Percentiles rank a stretch among this genome's conserved stretches.
Evolutionary conservation across 2,113 vertebrate species (phyloP).

Genomic region (Apus apus): DNA sequence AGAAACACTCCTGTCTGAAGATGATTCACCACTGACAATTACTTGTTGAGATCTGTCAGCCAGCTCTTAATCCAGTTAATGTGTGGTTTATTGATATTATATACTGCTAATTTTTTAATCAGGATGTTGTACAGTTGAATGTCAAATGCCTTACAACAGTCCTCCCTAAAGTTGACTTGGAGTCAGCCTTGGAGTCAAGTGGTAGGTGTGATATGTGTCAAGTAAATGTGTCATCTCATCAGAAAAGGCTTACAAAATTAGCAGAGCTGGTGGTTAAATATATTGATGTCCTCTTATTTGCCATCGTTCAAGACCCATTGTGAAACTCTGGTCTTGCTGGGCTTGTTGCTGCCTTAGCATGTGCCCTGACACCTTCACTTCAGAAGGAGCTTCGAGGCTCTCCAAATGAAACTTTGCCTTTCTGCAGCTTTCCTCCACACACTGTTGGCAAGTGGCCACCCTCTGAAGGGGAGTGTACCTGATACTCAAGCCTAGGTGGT

Average conservation of each 20-base stretch:
- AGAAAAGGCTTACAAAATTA: background rate
- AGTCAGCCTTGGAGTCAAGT: slow-evolving; percentile 23
- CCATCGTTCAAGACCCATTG: background rate
- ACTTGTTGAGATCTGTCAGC: slow-evolving; percentile 31
- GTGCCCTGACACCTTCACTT: background rate
- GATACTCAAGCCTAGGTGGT: background rate
- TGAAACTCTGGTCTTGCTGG: background rate
- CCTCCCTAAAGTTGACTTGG: slow-evolving; percentile 34
- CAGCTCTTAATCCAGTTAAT: background rate
- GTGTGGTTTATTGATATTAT: slow-evolving; percentile 30
- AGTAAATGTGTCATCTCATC: background rate
- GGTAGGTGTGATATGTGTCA: slow-evolving; percentile 42
- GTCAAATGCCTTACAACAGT: slow-evolving; percentile 30
- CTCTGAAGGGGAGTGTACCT: accelerated
- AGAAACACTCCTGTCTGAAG: slow-evolving; percentile 7
- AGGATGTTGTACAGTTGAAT: background rate
- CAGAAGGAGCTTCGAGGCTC: background rate
- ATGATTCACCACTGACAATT: slow-evolving; percentile 49
- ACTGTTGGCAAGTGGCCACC: background rate
- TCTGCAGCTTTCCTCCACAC: background rate
- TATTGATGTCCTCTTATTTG: background rate
- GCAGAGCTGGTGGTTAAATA: background rate
- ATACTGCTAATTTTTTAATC: slow-evolving; percentile 50
- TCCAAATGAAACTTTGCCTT: background rate
- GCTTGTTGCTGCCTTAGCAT: background rate